These are phyloP conservation scores for Aegotheles bennettii DNA, from an alignment of 2,113 vertebrate species.

Conservation along the genomic window DNA sequence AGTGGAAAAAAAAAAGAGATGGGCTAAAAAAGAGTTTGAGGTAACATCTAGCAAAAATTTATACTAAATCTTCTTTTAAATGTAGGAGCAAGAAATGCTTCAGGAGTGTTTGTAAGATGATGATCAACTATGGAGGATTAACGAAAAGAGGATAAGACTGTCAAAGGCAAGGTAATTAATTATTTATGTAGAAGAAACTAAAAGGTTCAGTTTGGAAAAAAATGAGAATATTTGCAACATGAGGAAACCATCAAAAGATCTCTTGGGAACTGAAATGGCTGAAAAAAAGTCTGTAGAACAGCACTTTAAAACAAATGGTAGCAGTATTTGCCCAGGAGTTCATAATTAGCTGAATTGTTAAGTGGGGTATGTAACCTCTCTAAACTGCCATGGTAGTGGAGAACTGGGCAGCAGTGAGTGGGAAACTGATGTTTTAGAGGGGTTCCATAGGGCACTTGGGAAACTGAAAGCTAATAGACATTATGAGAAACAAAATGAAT, in stretches of 20 bases:
- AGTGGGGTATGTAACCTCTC: background rate
- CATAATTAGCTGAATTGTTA: background rate
- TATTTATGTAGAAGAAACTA: background rate
- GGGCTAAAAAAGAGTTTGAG: background rate
- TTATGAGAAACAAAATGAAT: background rate
- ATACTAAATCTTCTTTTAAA: background rate
- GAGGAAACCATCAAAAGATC: background rate
- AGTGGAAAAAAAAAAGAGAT: background rate
- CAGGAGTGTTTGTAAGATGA: background rate
- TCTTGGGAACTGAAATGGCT: background rate
- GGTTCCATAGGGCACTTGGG: background rate
- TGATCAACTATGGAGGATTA: background rate
- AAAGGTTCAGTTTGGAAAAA: background rate
- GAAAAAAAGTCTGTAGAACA: background rate
- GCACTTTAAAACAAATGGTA: background rate
- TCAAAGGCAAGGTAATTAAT: background rate
- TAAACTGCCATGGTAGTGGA: background rate
- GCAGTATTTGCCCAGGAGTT: background rate
- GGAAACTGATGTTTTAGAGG: background rate
- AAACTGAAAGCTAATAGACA: background rate
- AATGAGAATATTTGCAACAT: background rate
- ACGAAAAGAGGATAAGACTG: background rate
- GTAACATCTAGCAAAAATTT: background rate
- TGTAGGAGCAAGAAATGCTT: background rate
- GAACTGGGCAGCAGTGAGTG: background rate